A percentile compares a stretch with the other conserved stretches of the same genome.
phyloP scores from a whole-genome alignment of 2,113 vertebrate species.

The Chloroceryle aenea region DNA sequence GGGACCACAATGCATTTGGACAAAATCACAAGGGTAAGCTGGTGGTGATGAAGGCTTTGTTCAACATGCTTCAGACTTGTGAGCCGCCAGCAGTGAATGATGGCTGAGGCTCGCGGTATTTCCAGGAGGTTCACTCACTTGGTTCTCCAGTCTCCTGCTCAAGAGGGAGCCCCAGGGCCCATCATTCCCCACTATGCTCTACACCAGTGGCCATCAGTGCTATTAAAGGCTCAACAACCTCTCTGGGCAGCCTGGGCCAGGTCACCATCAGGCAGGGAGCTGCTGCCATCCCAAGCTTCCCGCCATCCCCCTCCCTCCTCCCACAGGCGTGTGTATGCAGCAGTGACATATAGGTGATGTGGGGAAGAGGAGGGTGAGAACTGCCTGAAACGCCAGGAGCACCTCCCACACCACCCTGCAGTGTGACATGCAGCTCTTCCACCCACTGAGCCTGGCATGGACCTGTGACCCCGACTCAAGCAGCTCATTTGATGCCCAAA shows the following conservation, averaged over 20 bases:
- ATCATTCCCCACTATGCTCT: neutral
- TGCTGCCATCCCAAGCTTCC: neutral
- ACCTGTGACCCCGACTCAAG: rapidly evolving
- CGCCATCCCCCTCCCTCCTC: neutral
- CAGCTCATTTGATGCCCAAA: neutral
- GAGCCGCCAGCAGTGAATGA: neutral
- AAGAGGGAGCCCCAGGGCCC: neutral
- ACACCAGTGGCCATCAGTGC: neutral
- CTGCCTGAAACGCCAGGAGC: neutral
- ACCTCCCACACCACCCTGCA: neutral
- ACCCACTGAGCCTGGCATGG: rapidly evolving
- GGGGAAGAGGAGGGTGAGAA: neutral
- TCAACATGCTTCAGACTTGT: neutral
- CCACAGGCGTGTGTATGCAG: neutral
- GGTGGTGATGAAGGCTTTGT: neutral
- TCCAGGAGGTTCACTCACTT: neutral
- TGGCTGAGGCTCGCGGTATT: neutral
- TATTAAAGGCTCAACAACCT: neutral
- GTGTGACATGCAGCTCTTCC: neutral
- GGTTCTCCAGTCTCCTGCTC: neutral
- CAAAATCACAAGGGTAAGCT: neutral
- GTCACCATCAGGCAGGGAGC: rapidly evolving
- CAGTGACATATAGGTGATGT: neutral
- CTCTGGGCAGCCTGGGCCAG: too few species aligned
- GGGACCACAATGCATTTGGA: neutral